Base-by-base conservation (phyloP, 1,140 invertebrate genomes). In the Tribolium castaneum region DNA sequence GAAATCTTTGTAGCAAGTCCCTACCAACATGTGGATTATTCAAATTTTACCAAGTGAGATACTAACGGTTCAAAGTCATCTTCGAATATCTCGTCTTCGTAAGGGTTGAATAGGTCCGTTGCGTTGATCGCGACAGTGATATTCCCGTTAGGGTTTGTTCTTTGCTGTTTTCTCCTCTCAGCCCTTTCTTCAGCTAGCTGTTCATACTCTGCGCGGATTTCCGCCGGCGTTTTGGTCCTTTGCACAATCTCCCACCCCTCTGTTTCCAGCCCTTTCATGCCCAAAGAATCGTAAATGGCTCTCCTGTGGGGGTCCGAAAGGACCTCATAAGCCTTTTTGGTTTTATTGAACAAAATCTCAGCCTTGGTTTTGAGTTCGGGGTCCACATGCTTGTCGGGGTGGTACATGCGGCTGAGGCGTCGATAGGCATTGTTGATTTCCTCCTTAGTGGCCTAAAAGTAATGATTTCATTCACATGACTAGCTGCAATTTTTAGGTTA, bases 141-240 rank as follows among this genome's bases (percentile, higher is more conserved):
- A 73, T 92, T 93, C 10, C 96, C 96, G 82, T 93, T 93, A 0
- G 97, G 97, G 89, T 98, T 98, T 0, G 97, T 98, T 76, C 93
- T 90, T 82, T 96, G 94, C 80, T 97, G 92, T 13, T 98, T 88
- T 56, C 92, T 90, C 79, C 94, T 90, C 84, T 98, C 96, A 81
- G 97, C 96, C 82, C 92, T 87, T 84, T 96, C 94, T 80, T 88
- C 85, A 6, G 93, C 92, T 16, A 97, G 87, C 82, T 94, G 90
- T 87, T 98, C 96, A 90, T 97, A 98, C 88, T 98, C 97, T 82
- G 98, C 97, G 76, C 96, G 89, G 59, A 99, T 98, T 89, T 98
- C 97, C 80, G 94, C 91, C 6, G 97, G 96, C 3, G 97, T 97
- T 88, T 95, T 94, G 5, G 94, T 96, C 16, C 96, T 88, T 78